A percentile compares a stretch with the other conserved stretches of the same genome.
Evolutionary conservation across 2,797 vertebrate species (phyloP).

Genomic region (Trachops cirrhosus): DNA sequence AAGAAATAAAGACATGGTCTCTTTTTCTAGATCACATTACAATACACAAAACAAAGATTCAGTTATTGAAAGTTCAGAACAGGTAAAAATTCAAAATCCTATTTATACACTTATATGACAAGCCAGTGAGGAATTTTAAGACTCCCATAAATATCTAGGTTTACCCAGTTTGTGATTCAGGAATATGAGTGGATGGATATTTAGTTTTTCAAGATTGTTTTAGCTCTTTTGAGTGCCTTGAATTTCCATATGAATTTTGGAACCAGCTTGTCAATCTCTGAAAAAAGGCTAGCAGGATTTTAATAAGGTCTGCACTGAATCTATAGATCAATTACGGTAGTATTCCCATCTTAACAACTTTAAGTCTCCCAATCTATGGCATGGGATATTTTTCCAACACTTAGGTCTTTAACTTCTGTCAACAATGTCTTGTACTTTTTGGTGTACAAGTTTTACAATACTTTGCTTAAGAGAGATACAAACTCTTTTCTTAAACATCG

Average conservation of each 20-base stretch:
- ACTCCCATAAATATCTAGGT: neutral
- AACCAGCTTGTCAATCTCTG: neutral
- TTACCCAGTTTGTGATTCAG: neutral
- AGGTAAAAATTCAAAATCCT: neutral
- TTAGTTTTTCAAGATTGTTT: neutral
- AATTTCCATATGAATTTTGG: neutral
- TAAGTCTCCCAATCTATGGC: neutral
- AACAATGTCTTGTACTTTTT: neutral
- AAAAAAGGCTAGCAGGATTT: neutral
- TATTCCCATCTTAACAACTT: neutral
- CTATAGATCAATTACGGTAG: neutral
- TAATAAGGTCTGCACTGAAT: neutral
- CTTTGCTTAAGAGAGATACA: no score
- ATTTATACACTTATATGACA: neutral
- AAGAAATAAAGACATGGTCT: neutral
- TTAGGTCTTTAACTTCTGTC: neutral
- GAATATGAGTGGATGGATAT: neutral
- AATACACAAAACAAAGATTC: neutral
- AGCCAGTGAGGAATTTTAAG: neutral
- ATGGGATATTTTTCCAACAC: neutral
- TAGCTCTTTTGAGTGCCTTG: neutral
- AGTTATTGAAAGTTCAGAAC: neutral
- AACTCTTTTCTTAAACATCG: no score
- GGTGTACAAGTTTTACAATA: neutral
- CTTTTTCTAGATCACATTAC: neutral